Evolutionary conservation across 2,113 vertebrate species (phyloP), one percentile per base, ranked within the genome.

Genomic region (Polypterus senegalus): DNA sequence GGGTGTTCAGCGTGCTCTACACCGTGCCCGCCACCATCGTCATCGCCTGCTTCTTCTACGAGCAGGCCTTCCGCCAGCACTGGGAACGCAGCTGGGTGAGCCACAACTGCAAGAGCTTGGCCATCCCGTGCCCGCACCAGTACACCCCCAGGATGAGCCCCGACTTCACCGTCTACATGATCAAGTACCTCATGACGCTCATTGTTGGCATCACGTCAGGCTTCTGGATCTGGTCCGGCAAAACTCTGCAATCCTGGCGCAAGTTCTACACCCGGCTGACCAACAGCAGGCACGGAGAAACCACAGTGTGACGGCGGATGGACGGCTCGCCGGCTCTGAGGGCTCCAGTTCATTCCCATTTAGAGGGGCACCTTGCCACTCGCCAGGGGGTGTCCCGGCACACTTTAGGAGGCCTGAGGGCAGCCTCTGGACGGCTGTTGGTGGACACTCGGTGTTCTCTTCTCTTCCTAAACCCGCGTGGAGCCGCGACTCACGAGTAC

Each of bases 181-280:
- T 98, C 80, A 98, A 98, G 79, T 97, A 98, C 77, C 92, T 98
- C 77, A 98, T 98, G 95, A 98, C 95, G 10, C 92, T 98, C 72
- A 98, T 98, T 62, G 95, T 98, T 67, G 94, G 95, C 68, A 97
- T 98, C 88, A 97, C 95, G 60, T 97, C 95, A 0, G 95, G 95
- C 7, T 98, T 98, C 80, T 98, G 95, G 95, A 98, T 98, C 83
- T 98, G 95, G 95, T 98, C 95, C 0, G 93, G 95, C 46, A 98
- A 98, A 84, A 98, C 95, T n/a, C 84, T 98, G 69, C 92, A 97
- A 11, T 97, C 95, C 2, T 98, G 95, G 95, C 87, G 86, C 49
- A 97, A 94, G 78, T 98, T 98, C 76, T 98, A 97, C 79, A 89
- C 89, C 0, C 85, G 91, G 5, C 89, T 98, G 67, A 91, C 91